Percentiles rank a stretch among this genome's conserved stretches.
phyloP scores from a whole-genome alignment of 1,140 invertebrate species.

The Panulirus ornatus region DNA sequence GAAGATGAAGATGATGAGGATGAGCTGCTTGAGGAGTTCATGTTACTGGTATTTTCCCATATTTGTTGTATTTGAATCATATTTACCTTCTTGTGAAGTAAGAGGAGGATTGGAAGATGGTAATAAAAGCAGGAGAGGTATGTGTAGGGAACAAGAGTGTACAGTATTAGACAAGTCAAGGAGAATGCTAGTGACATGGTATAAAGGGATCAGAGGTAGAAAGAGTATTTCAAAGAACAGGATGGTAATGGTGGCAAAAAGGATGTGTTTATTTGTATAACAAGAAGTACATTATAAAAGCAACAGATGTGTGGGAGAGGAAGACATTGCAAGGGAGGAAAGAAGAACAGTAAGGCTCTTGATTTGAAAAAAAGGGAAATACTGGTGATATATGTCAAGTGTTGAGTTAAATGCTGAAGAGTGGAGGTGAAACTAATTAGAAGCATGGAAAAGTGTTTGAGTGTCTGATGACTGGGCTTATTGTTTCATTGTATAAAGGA shows the following conservation, averaged over 20 bases:
- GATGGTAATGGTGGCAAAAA: neutral
- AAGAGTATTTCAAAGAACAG: neutral
- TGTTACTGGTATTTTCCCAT: neutral
- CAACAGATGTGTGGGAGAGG: too few species aligned
- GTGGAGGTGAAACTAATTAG: neutral
- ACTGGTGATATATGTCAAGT: neutral
- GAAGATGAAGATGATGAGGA: constrained; percentile 51
- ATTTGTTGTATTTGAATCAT: neutral
- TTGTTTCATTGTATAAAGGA: neutral
- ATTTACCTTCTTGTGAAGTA: neutral
- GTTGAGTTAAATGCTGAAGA: neutral
- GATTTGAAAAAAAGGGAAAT: neutral
- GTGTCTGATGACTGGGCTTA: neutral
- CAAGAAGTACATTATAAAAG: too few species aligned
- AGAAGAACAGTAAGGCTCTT: too few species aligned
- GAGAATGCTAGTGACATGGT: neutral
- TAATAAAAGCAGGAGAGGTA: too few species aligned
- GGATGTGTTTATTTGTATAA: too few species aligned
- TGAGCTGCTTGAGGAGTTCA: neutral
- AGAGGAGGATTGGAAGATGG: neutral
- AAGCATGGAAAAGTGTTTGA: neutral
- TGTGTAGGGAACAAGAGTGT: neutral
- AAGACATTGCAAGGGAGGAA: too few species aligned
- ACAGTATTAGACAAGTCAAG: too few species aligned
- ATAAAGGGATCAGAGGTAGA: neutral